Conservation (phyloP, 2,797 vertebrate species). For the Chelon labrosus region DNA sequence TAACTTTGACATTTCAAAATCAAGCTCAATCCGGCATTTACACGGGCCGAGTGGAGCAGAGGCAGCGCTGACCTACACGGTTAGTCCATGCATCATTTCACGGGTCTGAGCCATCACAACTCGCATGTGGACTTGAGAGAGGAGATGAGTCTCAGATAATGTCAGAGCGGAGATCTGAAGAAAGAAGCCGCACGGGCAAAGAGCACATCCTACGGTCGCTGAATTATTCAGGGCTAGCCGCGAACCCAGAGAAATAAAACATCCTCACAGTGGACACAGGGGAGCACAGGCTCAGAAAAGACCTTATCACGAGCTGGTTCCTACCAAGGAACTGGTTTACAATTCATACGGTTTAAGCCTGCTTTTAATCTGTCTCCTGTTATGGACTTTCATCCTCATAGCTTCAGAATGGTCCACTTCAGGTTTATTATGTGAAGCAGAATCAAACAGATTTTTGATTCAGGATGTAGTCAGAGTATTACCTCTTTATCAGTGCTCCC, state of each 20-base stretch:
- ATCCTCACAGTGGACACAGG: slow-evolving; percentile 28
- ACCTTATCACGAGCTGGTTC: slow-evolving; percentile 29
- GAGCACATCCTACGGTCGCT: slow-evolving; percentile 47
- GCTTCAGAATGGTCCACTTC: slow-evolving; percentile 3
- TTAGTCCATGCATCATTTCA: slow-evolving; percentile 15
- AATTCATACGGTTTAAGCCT: slow-evolving; percentile 8
- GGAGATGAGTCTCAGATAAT: slow-evolving; percentile 19
- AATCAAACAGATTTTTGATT: not conserved
- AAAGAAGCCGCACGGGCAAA: slow-evolving; percentile 32
- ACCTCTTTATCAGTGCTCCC: not conserved
- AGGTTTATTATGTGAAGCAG: not conserved
- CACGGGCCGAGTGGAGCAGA: slow-evolving; percentile 17
- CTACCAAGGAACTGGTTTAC: slow-evolving; percentile 25
- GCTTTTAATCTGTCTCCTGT: slow-evolving; percentile 13
- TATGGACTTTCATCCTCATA: not conserved
- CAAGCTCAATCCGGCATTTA: slow-evolving; percentile 39
- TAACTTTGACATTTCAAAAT: slow-evolving; percentile 43
- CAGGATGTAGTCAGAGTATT: too few species aligned
- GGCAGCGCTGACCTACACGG: slow-evolving; percentile 18
- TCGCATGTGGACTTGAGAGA: slow-evolving; percentile 10
- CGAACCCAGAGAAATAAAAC: slow-evolving; percentile 58
- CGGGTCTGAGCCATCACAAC: slow-evolving; percentile 6
- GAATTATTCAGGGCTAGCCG: slow-evolving; percentile 73
- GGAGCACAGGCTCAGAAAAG: slow-evolving; percentile 38
- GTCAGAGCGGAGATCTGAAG: slow-evolving; percentile 35